Evolutionary conservation across 2,113 vertebrate genomes (phyloP), one percentile per base, ranked within the genome.

Genomic region (Bolborhynchus lineola): DNA sequence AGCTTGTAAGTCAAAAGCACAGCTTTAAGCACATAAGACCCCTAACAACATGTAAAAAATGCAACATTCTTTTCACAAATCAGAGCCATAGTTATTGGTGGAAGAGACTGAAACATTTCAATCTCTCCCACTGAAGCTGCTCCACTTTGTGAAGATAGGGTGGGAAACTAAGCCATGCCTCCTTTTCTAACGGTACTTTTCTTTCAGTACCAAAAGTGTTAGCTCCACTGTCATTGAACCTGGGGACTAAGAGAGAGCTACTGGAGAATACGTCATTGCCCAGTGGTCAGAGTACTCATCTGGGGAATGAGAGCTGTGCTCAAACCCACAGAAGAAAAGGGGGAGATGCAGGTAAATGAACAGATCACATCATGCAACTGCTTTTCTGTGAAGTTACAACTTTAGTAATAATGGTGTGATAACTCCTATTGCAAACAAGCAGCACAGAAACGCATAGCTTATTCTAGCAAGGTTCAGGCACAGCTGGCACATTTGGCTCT

Each of bases 51-150:
- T 3, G 6, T 25, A 20, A 47, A 85, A 81, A 71, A 33, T 4
- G 5, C 1, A 14, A 8, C 15, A 2, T 9, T 16, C 39, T 41
- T 39, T 59, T 5, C 28, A 39, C 5, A 67, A 16, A 35, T 44
- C n/a, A 42, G 23, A 81, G 41, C 6, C 17, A 57, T 37, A 70
- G 4, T 37, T 63, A 46, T 16, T 65, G 14, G 13, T 39, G 55
- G 68, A 81, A 47, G 7, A 50, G 4, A 6, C 11, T 25, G 25
- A 75, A 39, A 50, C 7, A 10, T 50, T 82, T 64, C 8, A 17
- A 1, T 33, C 9, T 64, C 42, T 85, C 25, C 13, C 47, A 31
- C 1, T 41, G 50, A 53, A 1, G 0, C 2, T 82, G 18, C 11
- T 82, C 11, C 8, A 10, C 10, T 62, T 62, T 8, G 21, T 28